Evolutionary conservation across 2,888 invertebrate genomes (phyloP), one percentile per base, ranked within the genome.

Genomic region (Ypsolopha scabrella): DNA sequence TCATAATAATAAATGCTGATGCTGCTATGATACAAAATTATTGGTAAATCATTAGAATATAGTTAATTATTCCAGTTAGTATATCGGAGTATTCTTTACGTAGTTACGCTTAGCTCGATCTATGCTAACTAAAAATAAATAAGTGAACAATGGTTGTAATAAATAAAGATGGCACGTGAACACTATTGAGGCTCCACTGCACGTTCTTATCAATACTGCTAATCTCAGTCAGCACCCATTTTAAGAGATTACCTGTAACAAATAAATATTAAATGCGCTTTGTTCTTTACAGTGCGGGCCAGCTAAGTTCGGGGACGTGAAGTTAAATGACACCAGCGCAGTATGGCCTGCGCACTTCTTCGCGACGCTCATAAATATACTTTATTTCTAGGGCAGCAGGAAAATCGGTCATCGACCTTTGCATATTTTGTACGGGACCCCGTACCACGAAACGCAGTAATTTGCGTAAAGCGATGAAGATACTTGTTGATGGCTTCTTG

Each of bases 1-100:
- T 61, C 55, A 58, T 63, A 63, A 65, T 64, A 67, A 69, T 79
- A 80, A 81, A 81, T 81, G 80, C 81, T 74, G 68, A 60, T 63
- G 61, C 62, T 43, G 13, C n/a, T 47, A 13, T 47, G 33, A 24
- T 24, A 44, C 24, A 14, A 44, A 44, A 14, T 46, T 35, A 36
- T 33, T 10, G 11, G 46, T 8, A 11, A 33, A 34, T 13, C 11
- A 43, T 43, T 11, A 43, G 24, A 24, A 24, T 24, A 24, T 24
- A 24, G 2, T 13, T 43, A 8, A 14, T 43, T 13, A 11, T 8
- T 24, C 43, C 13, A 14, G 14, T 43, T 38, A 36, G 24, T 24
- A 13, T 48, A 35, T 34, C 48, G 58, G 65, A 67, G 63, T 67
- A 64, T 69, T 66, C 50, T 65, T 59, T 70, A 71, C 24, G 24